Base-by-base conservation (phyloP, 23 tunicate species). In the Clavelina lepadiformis region DNA sequence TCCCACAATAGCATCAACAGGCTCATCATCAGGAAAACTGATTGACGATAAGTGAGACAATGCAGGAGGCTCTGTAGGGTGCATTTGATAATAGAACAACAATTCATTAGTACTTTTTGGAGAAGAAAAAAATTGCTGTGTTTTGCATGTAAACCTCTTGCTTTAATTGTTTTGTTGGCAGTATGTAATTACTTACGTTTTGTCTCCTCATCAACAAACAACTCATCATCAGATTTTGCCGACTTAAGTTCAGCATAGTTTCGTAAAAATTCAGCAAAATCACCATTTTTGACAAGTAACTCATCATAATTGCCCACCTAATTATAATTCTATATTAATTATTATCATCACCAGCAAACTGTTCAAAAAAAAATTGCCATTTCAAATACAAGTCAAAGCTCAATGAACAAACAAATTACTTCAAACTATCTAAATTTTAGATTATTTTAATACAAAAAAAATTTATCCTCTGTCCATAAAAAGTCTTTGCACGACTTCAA, bases 211-310 rank as follows among this genome's bases (percentile, higher is more conserved):
- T 8, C 15, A 15, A 11, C 13, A 11, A 11, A 41, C 11, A 41
- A 8, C 15, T 28, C 78, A 49, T 68, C 80, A 27, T 81, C 89
- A 27, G 74, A 78, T 5, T 23, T 28, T 2, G 67, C 66, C 4
- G 60, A 62, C 28, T 74, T 69, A 24, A 61, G 19, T 3, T 68
- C 51, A 11, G 72, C 72, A 46, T 75, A 83, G 36, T 75, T 83
- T 31, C 68, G 50, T n/a, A 83, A 46, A 73, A 83, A 83, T 58
- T 83, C 92, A 0, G 82, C 92, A 75, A 83, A 83, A n/a, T 56
- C 72, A 59, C 72, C 82, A 47, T 83, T 83, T 25, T 68, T 75
- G 29, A 68, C 82, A 31, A 83, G 30, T 1, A 83, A 53, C 30
- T 75, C 67, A 38, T 83, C 36, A 33, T 83, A 83, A 30, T 38